phyloP scores from a whole-genome alignment of 2,113 vertebrate species.

The Falco punctatus region DNA sequence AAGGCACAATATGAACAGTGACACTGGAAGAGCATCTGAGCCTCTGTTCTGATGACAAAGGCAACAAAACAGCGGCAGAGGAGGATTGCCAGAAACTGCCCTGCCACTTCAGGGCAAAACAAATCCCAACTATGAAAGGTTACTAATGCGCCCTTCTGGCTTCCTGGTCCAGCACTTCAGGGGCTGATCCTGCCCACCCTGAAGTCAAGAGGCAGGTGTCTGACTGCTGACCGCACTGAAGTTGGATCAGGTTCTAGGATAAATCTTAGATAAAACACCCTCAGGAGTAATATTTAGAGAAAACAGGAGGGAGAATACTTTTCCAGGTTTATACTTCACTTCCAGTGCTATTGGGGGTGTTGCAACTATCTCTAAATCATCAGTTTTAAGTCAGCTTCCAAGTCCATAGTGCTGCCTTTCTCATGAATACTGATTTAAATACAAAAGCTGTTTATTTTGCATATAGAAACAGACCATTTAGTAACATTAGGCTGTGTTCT shows the following conservation, averaged over 20 bases:
- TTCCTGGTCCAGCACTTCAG: background rate
- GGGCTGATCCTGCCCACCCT: background rate
- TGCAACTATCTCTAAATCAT: background rate
- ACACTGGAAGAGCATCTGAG: background rate
- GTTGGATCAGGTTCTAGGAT: background rate
- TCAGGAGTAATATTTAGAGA: background rate
- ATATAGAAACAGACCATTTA: background rate
- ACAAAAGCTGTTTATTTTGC: background rate
- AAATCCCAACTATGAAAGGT: background rate
- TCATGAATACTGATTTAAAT: background rate
- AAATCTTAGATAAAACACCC: background rate
- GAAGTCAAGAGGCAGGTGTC: background rate
- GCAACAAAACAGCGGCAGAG: background rate
- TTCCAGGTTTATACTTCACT: background rate
- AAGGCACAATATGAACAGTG: fast-evolving
- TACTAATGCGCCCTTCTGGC: background rate
- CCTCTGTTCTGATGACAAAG: background rate
- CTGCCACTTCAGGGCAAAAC: background rate
- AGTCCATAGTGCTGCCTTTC: background rate
- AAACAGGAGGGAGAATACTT: background rate
- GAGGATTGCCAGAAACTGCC: background rate
- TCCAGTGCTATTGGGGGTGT: background rate
- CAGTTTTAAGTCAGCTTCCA: background rate
- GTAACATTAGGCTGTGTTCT: background rate
- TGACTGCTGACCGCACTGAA: background rate